phyloP scores from a whole-genome alignment of 1,140 invertebrate genomes.

The Holotrichia oblita region DNA sequence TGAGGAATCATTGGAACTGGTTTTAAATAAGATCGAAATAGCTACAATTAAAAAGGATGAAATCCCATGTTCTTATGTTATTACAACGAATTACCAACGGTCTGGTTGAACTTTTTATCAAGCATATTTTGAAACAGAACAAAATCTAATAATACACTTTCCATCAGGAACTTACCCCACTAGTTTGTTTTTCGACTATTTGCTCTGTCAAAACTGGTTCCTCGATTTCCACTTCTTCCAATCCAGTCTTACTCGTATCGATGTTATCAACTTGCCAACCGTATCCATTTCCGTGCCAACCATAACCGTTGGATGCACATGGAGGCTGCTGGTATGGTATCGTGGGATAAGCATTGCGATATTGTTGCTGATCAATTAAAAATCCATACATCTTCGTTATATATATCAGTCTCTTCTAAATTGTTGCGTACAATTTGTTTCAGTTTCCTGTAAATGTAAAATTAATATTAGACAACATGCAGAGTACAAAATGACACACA shows the following conservation, averaged over 20 bases:
- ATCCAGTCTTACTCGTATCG: constrained; percentile 51
- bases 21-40: too few relatives aligned
- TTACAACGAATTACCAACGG: too few relatives aligned
- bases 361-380: constrained; percentile 51
- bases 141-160: too few relatives aligned
- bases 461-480: too few relatives aligned
- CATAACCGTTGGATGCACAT: constrained; percentile 57
- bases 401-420: not conserved
- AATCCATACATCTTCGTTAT: constrained; percentile 37
- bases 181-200: constrained; percentile 54
- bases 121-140: too few relatives aligned
- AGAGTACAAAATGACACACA: too few relatives aligned
- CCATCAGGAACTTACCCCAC: constrained; percentile 53
- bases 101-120: too few relatives aligned
- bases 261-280: constrained; percentile 58
- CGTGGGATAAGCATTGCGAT: constrained; percentile 57
- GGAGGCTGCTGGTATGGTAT: constrained; percentile 58
- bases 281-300: constrained; percentile 59
- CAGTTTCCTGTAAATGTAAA: not conserved
- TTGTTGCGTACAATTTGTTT: not conserved
- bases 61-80: too few relatives aligned
- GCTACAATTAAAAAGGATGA: too few relatives aligned
- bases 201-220: constrained; percentile 52
- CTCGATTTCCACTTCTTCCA: constrained; percentile 46
- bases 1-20: too few relatives aligned